Evolutionary conservation across 2,113 vertebrate species (phyloP).

Genomic region (Rissa tridactyla): DNA sequence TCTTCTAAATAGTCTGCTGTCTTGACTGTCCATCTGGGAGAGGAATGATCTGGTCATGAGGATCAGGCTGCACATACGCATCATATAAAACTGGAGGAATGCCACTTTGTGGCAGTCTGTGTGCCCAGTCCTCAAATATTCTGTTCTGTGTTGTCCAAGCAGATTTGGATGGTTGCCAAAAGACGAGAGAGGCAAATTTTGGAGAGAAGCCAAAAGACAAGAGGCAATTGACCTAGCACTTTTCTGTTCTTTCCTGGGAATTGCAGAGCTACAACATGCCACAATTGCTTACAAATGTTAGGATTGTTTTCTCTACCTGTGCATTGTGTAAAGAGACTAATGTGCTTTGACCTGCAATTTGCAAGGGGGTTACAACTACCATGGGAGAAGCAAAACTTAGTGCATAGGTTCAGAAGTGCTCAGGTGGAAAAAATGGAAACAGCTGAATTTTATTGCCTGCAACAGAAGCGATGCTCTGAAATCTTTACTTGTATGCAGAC

Average conservation of each 20-base stretch:
- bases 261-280: slow-evolving; percentile 48
- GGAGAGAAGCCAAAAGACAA: slow-evolving; percentile 57
- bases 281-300: slow-evolving; percentile 61
- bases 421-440: slow-evolving; percentile 39
- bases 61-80: not conserved
- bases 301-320: slow-evolving; percentile 61
- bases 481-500: not conserved
- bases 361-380: slow-evolving; percentile 63
- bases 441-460: slow-evolving; percentile 7
- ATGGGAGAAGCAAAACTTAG: slow-evolving; percentile 28
- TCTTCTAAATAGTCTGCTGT: not conserved
- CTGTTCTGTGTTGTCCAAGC: not conserved
- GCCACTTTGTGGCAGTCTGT: not conserved
- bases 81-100: not conserved
- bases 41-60: not conserved
- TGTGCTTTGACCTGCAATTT: slow-evolving; percentile 64
- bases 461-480: slow-evolving; percentile 7
- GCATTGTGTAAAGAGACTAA: slow-evolving; percentile 66
- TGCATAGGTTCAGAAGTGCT: not conserved
- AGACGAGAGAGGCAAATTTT: not conserved
- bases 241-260: slow-evolving; percentile 59
- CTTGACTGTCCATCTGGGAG: not conserved
- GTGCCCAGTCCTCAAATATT: not conserved
- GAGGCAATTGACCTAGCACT: slow-evolving; percentile 59
- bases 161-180: slow-evolving; percentile 30